phyloP scores from a whole-genome alignment of 2,888 invertebrate genomes.

The Volucella inanis region DNA sequence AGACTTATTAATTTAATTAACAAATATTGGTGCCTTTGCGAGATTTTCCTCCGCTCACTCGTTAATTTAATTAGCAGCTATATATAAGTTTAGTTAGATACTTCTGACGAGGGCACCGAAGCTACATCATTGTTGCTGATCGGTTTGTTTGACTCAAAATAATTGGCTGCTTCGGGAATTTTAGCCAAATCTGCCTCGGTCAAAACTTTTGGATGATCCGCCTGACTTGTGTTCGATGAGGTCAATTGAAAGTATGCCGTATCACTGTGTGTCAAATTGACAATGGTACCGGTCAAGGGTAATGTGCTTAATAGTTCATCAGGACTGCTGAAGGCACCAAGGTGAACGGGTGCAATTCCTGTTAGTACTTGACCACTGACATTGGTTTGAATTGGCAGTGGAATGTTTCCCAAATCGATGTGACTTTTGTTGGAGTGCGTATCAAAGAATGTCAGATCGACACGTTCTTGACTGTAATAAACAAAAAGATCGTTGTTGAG shows the following conservation, averaged over 20 bases:
- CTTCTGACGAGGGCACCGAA: constrained; percentile 35
- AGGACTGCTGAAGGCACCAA: constrained; percentile 82
- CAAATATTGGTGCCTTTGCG: constrained; percentile 23
- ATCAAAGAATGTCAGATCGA: constrained; percentile 85
- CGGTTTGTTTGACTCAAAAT: constrained; percentile 76
- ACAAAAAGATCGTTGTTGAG: background rate
- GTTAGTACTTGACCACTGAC: constrained; percentile 84
- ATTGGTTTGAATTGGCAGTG: constrained; percentile 85
- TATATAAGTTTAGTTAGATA: constrained; percentile 20
- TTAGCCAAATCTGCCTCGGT: constrained; percentile 77
- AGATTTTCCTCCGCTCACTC: constrained; percentile 40
- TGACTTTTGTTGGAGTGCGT: constrained; percentile 83
- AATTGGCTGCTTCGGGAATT: constrained; percentile 78
- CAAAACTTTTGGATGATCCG: constrained; percentile 79
- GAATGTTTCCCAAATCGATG: constrained; percentile 84
- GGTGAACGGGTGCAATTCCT: constrained; percentile 84
- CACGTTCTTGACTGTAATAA: constrained; percentile 83
- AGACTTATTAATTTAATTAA: constrained; percentile 47
- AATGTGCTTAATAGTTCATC: constrained; percentile 80
- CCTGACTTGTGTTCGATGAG: constrained; percentile 78
- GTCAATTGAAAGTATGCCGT: constrained; percentile 82
- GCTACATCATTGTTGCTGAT: constrained; percentile 61
- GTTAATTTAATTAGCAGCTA: constrained; percentile 39
- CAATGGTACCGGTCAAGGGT: constrained; percentile 82
- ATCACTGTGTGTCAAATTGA: constrained; percentile 83